These are phyloP conservation scores for Callipepla californica DNA, from an alignment of 2,113 vertebrate species.

Conservation along the genomic window DNA sequence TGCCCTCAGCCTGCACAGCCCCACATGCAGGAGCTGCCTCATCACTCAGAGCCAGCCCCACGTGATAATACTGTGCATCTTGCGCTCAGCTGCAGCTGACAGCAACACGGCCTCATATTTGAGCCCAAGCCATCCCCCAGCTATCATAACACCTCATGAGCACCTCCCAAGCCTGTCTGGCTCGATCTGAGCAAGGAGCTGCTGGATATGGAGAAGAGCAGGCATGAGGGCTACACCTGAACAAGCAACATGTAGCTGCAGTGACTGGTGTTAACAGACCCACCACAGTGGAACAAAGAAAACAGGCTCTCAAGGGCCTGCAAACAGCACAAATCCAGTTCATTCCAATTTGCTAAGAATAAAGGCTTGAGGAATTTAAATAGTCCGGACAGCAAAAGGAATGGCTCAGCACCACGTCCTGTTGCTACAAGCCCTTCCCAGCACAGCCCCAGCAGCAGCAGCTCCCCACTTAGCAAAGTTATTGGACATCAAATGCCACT, in stretches of 20 bases:
- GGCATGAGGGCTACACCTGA: not conserved
- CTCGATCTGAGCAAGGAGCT: not conserved
- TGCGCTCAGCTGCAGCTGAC: not conserved
- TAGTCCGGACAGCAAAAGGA: not conserved
- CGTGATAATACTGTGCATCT: fast-evolving
- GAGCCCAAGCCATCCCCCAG: not conserved
- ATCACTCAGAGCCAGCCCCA: not conserved
- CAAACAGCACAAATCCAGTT: not conserved
- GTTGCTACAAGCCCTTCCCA: fast-evolving
- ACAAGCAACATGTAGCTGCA: not conserved
- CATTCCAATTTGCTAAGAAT: not conserved
- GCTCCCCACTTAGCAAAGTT: not conserved
- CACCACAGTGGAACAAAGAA: fast-evolving
- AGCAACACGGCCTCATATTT: fast-evolving
- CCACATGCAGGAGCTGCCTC: not conserved
- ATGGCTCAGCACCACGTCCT: not conserved
- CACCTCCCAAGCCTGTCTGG: not conserved
- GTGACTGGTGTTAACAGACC: not conserved
- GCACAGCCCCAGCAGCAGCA: fast-evolving
- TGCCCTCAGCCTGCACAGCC: not conserved
- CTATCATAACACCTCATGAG: fast-evolving
- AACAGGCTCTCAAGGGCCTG: not conserved
- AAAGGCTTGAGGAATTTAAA: not conserved
- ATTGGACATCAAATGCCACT: not conserved
- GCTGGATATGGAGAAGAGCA: not conserved